phyloP scores from a whole-genome alignment of 2,113 vertebrate species.

The Bubo scandiacus region DNA sequence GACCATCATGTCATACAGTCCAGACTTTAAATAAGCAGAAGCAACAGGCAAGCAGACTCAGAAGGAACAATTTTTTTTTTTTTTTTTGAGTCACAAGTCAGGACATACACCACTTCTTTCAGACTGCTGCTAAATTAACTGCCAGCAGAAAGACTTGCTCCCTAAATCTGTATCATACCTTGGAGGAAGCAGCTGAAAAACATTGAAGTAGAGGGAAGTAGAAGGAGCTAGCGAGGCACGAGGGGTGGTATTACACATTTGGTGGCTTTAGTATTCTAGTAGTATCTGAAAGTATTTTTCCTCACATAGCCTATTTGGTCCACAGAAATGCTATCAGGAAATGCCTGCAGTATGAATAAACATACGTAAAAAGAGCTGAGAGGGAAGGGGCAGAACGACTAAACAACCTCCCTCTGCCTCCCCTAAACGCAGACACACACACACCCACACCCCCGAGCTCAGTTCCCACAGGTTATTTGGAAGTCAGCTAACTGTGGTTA shows the following conservation, averaged over 20 bases:
- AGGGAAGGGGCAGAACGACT: not conserved
- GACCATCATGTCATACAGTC: not conserved
- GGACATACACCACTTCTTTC: not conserved
- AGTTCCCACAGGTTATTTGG: not conserved
- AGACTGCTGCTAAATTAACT: not conserved
- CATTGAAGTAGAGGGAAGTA: not conserved
- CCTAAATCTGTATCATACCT: not conserved
- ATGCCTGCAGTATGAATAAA: not conserved
- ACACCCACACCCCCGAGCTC: fast-evolving
- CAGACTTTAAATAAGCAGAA: not conserved
- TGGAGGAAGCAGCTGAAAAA: not conserved
- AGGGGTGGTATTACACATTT: not conserved
- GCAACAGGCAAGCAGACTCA: not conserved
- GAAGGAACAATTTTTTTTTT: not conserved
- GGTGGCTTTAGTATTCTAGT: not conserved
- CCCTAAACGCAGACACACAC: not conserved
- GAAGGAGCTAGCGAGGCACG: not conserved
- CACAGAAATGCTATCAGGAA: not conserved
- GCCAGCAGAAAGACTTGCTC: not conserved
- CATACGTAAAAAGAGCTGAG: not conserved
- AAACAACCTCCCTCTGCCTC: not conserved
- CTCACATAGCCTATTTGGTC: not conserved
- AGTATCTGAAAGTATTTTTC: not conserved
- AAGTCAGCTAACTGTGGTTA: not conserved
- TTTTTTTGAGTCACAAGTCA: not conserved